Base-by-base conservation (phyloP, 2,888 invertebrate genomes). In the Sphinx pinastri region DNA sequence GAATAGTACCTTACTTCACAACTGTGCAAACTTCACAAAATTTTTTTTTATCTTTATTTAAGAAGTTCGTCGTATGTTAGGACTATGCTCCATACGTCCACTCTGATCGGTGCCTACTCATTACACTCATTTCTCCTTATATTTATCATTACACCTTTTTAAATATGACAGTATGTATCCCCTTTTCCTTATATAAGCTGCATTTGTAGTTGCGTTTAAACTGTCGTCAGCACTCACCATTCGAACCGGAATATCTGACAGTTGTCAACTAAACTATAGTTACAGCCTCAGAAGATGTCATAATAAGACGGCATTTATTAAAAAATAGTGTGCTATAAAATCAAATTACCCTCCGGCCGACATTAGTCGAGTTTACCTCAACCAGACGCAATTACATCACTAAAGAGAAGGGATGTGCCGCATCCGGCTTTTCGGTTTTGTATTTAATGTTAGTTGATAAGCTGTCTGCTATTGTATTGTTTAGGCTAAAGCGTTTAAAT, bases 341-440 rank as follows among this genome's bases (percentile, higher is more conserved):
- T 68, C 69, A 71, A 59, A 71, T 71, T 69, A 52, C 63, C 71
- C 49, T 16, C 52, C 38, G 68, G 47, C 68, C 52, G 38, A 57
- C 66, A 70, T 60, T 59, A 69, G 68, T 38, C 51, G 25, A 58
- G 66, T 71, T 71, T 69, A 71, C 71, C 68, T 68, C 58, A 51
- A 63, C 63, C 49, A 38, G 49, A 38, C 38, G 38, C 51, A 51
- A 60, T 68, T 68, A 47, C 13, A 68, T 58, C 47, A 63, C 45
- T 45, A 16, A 49, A 49, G 19, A 60, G 47, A 49, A 63, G 63
- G 19, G 63, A 49, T 6, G 47, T 7, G 47, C 57, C 25, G 5
- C 60, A 1, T 47, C 60, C 60, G 60, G 60, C 47, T 25, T 49
- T 63, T 11, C 63, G 19, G 13, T 49, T 55, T 19, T 55, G 13